phyloP scores from a whole-genome alignment of 37 sponge, comb jelly and placozoan species.

The Crambe crambe region DNA sequence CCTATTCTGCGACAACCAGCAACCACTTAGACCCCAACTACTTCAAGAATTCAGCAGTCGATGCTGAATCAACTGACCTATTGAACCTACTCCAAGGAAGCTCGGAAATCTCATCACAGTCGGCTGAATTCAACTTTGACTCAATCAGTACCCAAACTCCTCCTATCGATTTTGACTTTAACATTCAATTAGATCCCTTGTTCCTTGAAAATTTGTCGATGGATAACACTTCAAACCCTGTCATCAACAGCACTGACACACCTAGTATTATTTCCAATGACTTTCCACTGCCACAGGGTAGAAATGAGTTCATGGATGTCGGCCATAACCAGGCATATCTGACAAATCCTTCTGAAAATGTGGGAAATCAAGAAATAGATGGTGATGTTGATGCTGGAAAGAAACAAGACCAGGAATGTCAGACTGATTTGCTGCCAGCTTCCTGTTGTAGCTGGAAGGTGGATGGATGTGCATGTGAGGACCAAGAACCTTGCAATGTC shows the following conservation, averaged over 20 bases:
- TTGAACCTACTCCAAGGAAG: not conserved
- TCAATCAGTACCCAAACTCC: constrained; percentile 39
- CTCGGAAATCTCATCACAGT: not conserved
- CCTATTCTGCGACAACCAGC: not conserved
- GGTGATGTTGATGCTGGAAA: not conserved
- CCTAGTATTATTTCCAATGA: not conserved
- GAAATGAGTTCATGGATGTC: not conserved
- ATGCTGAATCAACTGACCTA: not conserved
- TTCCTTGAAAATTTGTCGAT: not conserved
- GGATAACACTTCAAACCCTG: not conserved
- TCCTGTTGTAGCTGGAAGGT: constrained; percentile 12
- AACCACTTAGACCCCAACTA: not conserved
- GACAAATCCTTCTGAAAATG: not conserved
- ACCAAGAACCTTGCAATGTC: not conserved
- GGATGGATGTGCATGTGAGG: too few species aligned
- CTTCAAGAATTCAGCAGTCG: not conserved
- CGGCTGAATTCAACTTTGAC: not conserved
- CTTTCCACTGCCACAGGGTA: too few species aligned
- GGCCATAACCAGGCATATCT: not conserved
- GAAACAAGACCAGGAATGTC: constrained; percentile 35
- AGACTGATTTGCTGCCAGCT: constrained; percentile 19
- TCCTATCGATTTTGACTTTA: constrained; percentile 38
- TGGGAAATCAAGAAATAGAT: not conserved
- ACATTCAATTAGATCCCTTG: constrained; percentile 10
- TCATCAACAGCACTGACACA: not conserved